These are phyloP conservation scores for Chaenocephalus aceratus DNA, from an alignment of 2,113 vertebrate genomes.

Conservation along the genomic window DNA sequence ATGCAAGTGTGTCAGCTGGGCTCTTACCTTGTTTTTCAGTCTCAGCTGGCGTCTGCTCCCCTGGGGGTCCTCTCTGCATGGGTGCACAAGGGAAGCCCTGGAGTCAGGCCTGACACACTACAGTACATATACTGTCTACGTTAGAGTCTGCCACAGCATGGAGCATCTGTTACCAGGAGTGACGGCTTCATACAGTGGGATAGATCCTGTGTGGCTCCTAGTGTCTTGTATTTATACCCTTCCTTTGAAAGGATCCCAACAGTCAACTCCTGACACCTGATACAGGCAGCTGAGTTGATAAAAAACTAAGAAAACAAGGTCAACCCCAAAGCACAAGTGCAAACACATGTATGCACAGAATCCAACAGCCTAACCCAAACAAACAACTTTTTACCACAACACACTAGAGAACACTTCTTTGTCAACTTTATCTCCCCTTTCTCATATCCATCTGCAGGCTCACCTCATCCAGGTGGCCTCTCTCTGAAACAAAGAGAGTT, in stretches of 20 bases:
- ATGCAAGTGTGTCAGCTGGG: conserved; percentile 79
- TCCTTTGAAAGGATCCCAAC: conserved; percentile 74
- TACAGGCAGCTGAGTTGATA: conserved; percentile 72
- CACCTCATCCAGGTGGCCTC: conserved; percentile 77
- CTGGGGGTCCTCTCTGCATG: conserved; percentile 80
- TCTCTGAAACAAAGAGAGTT: conserved; percentile 42
- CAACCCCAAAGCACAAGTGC: conserved; percentile 68
- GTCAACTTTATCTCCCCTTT: conserved; percentile 49
- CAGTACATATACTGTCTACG: conserved; percentile 30
- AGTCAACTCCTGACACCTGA: conserved; percentile 82
- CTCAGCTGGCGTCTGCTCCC: conserved; percentile 83
- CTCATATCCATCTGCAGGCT: conserved; percentile 55
- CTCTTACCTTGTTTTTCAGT: conserved; percentile 87
- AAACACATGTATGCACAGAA: conserved; percentile 61
- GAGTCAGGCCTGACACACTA: conserved; percentile 47
- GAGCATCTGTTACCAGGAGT: conserved; percentile 66
- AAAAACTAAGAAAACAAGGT: conserved; percentile 66
- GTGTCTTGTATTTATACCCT: conserved; percentile 82
- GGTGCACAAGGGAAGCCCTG: conserved; percentile 78
- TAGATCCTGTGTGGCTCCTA: conserved; percentile 45
- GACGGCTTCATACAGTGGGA: conserved; percentile 68
- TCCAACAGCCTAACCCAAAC: conserved; percentile 56
- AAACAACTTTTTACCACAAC: conserved; percentile 58
- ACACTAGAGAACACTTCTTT: conserved; percentile 41
- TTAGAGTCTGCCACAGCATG: conserved; percentile 48